Base-by-base conservation (phyloP, 2,797 vertebrate genomes). In the Urophycis tenuis region DNA sequence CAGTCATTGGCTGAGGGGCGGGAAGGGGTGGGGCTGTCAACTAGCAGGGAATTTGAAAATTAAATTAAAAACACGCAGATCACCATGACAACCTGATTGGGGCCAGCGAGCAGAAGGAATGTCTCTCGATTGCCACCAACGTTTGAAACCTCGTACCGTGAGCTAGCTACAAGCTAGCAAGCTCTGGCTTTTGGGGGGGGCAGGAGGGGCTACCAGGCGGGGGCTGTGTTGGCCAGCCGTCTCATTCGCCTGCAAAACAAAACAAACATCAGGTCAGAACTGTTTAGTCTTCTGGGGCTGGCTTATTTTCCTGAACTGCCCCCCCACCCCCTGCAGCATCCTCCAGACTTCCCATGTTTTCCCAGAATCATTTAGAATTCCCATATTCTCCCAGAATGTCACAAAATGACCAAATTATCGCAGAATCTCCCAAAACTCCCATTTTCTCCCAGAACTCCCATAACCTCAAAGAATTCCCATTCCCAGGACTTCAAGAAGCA, bases 161-260 rank as follows among this genome's bases (percentile, higher is more conserved):
- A 25, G 53, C 53, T 60, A 25, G 53, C 53, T 10, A 10, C 25
- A 12, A 67, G 60, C 60, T 60, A 29, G 60, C 22, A 1, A n/a
- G 60, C 60, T 29, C 60, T 67, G 60, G n/a, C 69, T 15, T 6
- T 31, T 14, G 67, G 67, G 67, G 69, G 60, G 60, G 53, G 30
- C 6, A 25, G 67, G 67, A 31, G 25, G 69, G 69, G 30, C 87
- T 95, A 99, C 97, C 97, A 99, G 84, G 97, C 96, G 0, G 91
- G 91, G 75, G 90, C 91, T 0, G 91, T 92, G 88, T 92, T 92
- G 86, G 91, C 91, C 85, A 92, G 84, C 75, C 91, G 84, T 83
- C 91, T 89, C 90, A 94, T 93, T 6, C 93, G 92, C 80, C 93
- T 94, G 39, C 2, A 83, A 84, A 78, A 74, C 64, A 41, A 30